A percentile compares a stretch with the other conserved stretches of the same genome.
Conservation (phyloP, 1,140 invertebrate genomes). For the Drosophila rhopaloa region DNA sequence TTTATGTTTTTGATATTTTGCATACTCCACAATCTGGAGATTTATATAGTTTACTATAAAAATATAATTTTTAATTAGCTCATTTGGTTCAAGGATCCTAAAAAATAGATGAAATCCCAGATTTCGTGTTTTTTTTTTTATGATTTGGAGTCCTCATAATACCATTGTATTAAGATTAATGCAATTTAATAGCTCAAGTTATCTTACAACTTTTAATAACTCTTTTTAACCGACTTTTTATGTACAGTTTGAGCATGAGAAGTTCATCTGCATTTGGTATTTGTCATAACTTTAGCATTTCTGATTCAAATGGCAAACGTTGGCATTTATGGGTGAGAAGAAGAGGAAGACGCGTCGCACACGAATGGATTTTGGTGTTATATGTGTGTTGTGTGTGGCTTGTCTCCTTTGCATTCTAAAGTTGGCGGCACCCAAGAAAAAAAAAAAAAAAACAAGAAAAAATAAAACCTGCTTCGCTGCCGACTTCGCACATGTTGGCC, state of each 20-base stretch:
- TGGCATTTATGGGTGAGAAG: conserved; percentile 54
- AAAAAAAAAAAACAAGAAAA: conserved; percentile 7
- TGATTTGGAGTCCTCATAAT: too few species aligned
- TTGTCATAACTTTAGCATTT: conserved; percentile 39
- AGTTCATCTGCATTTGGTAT: conserved; percentile 40
- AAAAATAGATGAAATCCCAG: too few species aligned
- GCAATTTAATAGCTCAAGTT: not conserved
- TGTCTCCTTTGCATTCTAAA: conserved; percentile 60
- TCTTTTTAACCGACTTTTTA: too few species aligned
- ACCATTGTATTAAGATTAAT: too few species aligned
- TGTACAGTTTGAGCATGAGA: not conserved
- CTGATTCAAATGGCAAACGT: conserved; percentile 69
- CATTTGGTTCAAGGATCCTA: too few species aligned
- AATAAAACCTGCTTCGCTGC: conserved; percentile 48
- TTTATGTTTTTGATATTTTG: too few species aligned
- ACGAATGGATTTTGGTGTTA: conserved; percentile 42
- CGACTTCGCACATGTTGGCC: conserved; percentile 51
- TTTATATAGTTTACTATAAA: too few species aligned
- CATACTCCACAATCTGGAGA: too few species aligned
- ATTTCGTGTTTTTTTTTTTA: too few species aligned
- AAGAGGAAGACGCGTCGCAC: conserved; percentile 55
- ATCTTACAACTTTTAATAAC: not conserved
- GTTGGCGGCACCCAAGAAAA: conserved; percentile 44
- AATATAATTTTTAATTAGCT: too few species aligned
- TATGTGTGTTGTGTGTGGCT: conserved; percentile 12